Conservation (phyloP, 2,888 invertebrate genomes). For the Diogma glabrata region DNA sequence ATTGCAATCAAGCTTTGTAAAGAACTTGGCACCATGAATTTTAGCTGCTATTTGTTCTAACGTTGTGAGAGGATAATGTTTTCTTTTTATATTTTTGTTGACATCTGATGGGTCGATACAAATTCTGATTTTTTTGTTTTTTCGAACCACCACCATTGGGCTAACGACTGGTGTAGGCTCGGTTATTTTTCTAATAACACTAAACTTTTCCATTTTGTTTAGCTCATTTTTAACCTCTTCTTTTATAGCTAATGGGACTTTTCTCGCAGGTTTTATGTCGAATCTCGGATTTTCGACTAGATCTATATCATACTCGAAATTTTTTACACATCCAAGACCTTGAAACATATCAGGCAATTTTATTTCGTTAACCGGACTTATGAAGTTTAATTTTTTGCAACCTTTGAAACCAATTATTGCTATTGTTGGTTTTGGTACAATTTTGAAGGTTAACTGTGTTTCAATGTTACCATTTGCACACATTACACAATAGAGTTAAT, state of each 20-base stretch:
- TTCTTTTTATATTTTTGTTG: constrained; percentile 16
- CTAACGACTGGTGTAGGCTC: constrained; percentile 17
- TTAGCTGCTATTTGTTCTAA: constrained; percentile 16
- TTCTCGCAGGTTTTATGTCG: constrained; percentile 15
- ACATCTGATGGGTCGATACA: constrained; percentile 15
- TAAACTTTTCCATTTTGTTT: constrained; percentile 15
- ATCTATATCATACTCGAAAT: constrained; percentile 18
- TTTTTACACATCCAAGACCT: constrained; percentile 15
- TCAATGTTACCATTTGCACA: too few species aligned
- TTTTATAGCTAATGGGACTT: constrained; percentile 17
- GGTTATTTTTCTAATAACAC: constrained; percentile 15
- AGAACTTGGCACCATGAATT: constrained; percentile 16
- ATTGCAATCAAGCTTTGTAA: constrained; percentile 8
- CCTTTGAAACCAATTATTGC: too few species aligned
- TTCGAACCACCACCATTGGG: constrained; percentile 16
- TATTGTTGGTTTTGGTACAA: too few species aligned
- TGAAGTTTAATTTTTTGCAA: too few species aligned
- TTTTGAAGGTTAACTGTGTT: too few species aligned
- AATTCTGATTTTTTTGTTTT: constrained; percentile 13
- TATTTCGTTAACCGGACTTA: too few species aligned
- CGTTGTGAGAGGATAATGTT: constrained; percentile 15
- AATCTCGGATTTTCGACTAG: constrained; percentile 15
- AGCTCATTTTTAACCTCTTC: constrained; percentile 17
- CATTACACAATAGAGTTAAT: too few species aligned
- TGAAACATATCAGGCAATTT: constrained; percentile 2